Base-by-base conservation (phyloP, 2,888 invertebrate species). In the Reticulitermes lucifugus region DNA sequence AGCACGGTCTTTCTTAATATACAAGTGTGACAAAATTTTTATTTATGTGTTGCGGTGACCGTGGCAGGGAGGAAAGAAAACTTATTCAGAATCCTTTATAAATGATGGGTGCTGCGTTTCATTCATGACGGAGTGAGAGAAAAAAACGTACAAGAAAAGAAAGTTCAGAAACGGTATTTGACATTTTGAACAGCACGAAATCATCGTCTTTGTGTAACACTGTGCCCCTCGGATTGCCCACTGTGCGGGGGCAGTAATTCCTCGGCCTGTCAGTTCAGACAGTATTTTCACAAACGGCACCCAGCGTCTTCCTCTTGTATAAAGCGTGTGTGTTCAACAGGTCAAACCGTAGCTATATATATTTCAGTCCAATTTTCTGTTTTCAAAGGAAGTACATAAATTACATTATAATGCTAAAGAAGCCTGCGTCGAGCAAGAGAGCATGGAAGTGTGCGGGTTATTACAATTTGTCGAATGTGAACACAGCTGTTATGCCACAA, bases 121-220 rank as follows among this genome's bases (percentile, higher is more conserved):
- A 25, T 65, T 65, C 81, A 59, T 7, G 18, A 25, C 46, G 25
- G 51, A 79, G 35, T 6, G n/a, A 51, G 41, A 22, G 9, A 81
- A 25, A 21, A 12, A 80, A 35, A 41, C 12, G 10, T 59, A 35
- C 25, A n/a, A 55, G 60, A 59, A 84, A 41, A 79, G 60, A 51
- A 84, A 55, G 59, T 60, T 81, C 65, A 81, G 55, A 81, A 83
- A 85, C 73, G 71, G 80, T 77, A 71, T 70, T 71, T 83, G 85
- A 85, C 83, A 80, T 85, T 83, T 51, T 79, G 79, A 85, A 79
- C 80, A 79, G 55, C 85, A 83, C 79, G 80, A 83, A 85, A 83
- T 85, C 85, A 80, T 80, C 85, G 41, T 83, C 79, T 79, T 85
- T 85, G 80, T 83, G 79, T 51, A 79, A 35, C 2, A 12, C 14